Evolutionary conservation across 2,888 invertebrate genomes (phyloP).

Genomic region (Tyria jacobaeae): DNA sequence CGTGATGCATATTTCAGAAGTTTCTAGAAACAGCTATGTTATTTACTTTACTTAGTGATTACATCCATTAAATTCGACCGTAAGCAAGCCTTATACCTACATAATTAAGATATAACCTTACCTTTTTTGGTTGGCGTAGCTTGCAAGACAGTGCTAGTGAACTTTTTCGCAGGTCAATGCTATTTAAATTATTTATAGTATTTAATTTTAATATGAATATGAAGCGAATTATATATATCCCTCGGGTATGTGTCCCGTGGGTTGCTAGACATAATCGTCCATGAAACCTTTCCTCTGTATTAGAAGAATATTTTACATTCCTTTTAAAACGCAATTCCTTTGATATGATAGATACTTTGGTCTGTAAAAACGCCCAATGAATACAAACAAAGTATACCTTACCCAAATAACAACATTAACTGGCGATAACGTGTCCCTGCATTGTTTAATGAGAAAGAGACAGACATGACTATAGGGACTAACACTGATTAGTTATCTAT

Average conservation of each 20-base stretch:
- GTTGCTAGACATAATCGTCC: too few species aligned
- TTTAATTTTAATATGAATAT: too few species aligned
- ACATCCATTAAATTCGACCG: not conserved
- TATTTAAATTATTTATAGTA: not conserved
- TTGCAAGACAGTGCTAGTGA: slow-evolving; percentile 6
- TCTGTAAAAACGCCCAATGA: too few species aligned
- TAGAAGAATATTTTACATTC: not conserved
- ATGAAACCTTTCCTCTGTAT: not conserved
- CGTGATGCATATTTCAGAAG: not conserved
- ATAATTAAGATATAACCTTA: slow-evolving; percentile 11
- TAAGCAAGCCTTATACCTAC: not conserved
- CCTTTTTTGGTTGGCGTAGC: not conserved
- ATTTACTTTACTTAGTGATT: not conserved
- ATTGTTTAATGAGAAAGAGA: too few species aligned
- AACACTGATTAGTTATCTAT: not conserved
- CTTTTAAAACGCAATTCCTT: not conserved
- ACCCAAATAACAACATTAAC: too few species aligned
- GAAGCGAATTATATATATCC: too few species aligned
- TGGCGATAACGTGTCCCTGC: too few species aligned
- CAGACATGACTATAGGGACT: not conserved
- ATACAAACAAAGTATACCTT: too few species aligned
- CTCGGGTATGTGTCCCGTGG: too few species aligned
- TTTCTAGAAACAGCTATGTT: not conserved
- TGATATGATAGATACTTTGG: not conserved
- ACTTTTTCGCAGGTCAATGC: slow-evolving; percentile 7